These are phyloP conservation scores for Eospalax fontanierii DNA, from an alignment of 2,797 vertebrate species.

Conservation along the genomic window DNA sequence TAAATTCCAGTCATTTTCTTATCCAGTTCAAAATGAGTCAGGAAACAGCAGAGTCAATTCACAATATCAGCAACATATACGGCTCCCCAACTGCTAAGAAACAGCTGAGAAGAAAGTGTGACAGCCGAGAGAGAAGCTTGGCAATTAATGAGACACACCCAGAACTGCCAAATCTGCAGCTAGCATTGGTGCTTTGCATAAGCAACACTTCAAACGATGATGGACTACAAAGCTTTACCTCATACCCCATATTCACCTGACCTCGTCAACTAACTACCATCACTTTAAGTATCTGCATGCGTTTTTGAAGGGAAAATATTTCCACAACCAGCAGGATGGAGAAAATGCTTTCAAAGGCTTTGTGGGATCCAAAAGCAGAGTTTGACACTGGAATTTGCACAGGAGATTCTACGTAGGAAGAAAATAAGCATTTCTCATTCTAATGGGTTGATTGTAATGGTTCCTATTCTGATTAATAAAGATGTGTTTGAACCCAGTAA, in stretches of 20 bases:
- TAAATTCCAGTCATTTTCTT: neutral
- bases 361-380: neutral
- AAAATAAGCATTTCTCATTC: neutral
- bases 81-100: neutral
- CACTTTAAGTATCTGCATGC: neutral
- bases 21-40: neutral
- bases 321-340: neutral
- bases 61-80: neutral
- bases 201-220: neutral
- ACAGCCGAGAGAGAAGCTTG: too few species aligned
- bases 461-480: neutral
- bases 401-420: neutral
- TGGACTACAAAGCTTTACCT: neutral
- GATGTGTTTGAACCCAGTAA: too few species aligned
- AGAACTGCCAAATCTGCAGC: too few species aligned
- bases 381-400: neutral
- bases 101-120: neutral
- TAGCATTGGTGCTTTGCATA: neutral
- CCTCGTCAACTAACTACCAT: too few species aligned
- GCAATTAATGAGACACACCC: too few species aligned
- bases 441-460: neutral
- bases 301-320: neutral
- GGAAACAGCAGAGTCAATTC: neutral
- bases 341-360: neutral
- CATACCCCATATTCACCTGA: neutral